Base-by-base conservation (phyloP, 1,140 invertebrate genomes). In the Prorops nasuta region DNA sequence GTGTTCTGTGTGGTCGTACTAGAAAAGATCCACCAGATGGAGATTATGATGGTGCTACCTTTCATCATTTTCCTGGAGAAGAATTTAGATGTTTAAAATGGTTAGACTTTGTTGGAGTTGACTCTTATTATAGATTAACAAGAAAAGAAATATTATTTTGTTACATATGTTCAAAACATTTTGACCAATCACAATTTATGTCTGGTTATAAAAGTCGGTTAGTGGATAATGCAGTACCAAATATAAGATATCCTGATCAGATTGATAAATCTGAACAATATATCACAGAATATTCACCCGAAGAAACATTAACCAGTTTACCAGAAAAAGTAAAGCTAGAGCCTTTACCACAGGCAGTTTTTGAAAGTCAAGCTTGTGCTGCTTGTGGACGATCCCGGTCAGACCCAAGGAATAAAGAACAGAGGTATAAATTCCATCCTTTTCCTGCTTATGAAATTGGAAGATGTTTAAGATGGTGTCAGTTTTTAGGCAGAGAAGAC, bases 381-480 rank as follows among this genome's bases (percentile, higher is more conserved):
- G 71, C 73, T 10, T 78, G 76, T 38, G 72, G 73, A 6, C 56
- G 74, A 40, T 64, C 56, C 4, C 64, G 69, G 3, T 64, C 69
- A 0, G 72, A 78, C 56, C 73, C 76, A 14, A 60, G 51, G 1
- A 77, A 76, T 34, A 76, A 73, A 44, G 4, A 38, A 3, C 70
- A 78, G 20, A 71, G 66, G 39, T 74, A 74, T 15, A 78, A 75
- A 24, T 78, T 78, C 32, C 74, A 78, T 56, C 76, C 76, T 3
- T 78, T 78, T 44, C 76, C 74, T 3, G 76, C 76, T 0, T 76
- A 78, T 35, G 76, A 78, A 32, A 76, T 77, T 14, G 76, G 76
- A 8, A 63, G 76, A 32, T 78, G 74, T 51, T 53, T 78, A 32
- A 66, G 69, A 19, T 78, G 76, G 76, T 78, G 76, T 50, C 67